Percentiles rank a stretch among this genome's conserved stretches.
These are phyloP conservation scores for Thamnophis elegans DNA, from an alignment of 2,797 vertebrate genomes.

Conservation along the genomic window DNA sequence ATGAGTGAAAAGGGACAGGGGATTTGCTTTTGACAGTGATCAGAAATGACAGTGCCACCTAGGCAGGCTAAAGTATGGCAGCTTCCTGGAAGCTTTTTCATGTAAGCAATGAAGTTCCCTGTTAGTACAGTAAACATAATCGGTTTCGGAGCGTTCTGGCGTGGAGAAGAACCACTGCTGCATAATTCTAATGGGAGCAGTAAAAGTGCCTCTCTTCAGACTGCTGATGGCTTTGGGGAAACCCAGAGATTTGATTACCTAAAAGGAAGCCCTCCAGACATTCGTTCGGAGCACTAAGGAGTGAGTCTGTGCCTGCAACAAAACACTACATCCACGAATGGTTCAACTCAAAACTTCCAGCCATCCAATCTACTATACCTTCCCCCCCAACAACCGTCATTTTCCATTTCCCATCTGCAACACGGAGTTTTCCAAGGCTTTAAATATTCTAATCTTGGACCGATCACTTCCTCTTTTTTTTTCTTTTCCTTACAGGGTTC, in stretches of 20 bases:
- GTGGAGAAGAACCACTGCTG: neutral
- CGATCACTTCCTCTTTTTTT: neutral
- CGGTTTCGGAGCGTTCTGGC: too few relatives aligned
- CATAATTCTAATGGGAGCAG: neutral
- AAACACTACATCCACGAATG: neutral
- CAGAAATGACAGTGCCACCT: neutral
- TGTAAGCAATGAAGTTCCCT: neutral
- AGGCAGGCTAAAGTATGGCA: neutral
- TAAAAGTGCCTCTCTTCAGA: neutral
- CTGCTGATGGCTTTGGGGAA: neutral
- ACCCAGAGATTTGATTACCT: neutral
- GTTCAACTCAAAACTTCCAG: neutral
- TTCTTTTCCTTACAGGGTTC: neutral
- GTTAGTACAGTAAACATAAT: neutral
- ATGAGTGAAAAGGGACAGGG: neutral
- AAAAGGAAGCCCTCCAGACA: neutral
- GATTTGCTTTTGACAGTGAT: neutral
- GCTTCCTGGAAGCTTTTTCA: neutral
- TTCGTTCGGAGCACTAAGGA: neutral
- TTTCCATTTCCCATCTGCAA: neutral
- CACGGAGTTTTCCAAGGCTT: neutral
- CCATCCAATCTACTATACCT: neutral
- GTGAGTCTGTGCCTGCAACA: neutral
- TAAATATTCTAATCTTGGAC: neutral
- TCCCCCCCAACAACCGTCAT: accelerated